Base-by-base conservation (phyloP, 1,140 invertebrate genomes). In the Oscheius sp. region DNA sequence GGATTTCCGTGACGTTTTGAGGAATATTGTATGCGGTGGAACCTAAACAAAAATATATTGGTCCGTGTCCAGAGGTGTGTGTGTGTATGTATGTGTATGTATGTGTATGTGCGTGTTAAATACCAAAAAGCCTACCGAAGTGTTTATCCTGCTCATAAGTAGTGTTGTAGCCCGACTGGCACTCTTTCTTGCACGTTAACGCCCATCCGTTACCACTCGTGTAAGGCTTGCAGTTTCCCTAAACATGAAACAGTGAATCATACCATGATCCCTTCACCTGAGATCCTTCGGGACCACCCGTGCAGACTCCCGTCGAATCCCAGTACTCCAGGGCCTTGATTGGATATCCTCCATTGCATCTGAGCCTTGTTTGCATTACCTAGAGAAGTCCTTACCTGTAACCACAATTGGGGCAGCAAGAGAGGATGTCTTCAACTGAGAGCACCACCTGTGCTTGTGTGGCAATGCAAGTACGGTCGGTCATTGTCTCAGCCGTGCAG, bases 91-190 rank as follows among this genome's bases (percentile, higher is more conserved):
- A n/a, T n/a, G n/a, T n/a, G n/a, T n/a, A n/a, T n/a, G n/a, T n/a
- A n/a, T n/a, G n/a, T n/a, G n/a, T n/a, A n/a, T n/a, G n/a, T n/a
- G n/a, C n/a, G n/a, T n/a, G n/a, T n/a, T n/a, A n/a, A n/a, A n/a
- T n/a, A n/a, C n/a, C n/a, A n/a, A n/a, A n/a, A n/a, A n/a, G n/a
- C 73, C 89, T 90, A 0, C 90, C 89, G 82, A 95, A 92, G 85
- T 96, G 93, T 82, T 95, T 64, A 1, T 64, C 62, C 13, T 32
- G 13, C 15, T 0, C 13, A 1, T n/a, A 64, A 10, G 15, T 15
- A 18, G 13, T 26, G 10, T 18, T n/a, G 28, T 64, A 64, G 0
- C 0, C 18, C 10, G 23, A 18, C 62, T 15, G 23, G 28, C 62
- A 64, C 15, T 36, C 13, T 10, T 36, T 10, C 10, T 10, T 15